Evolutionary conservation across 2,888 invertebrate species (phyloP), one percentile per base, ranked within the genome.

Genomic region (Odontocolon sp.): DNA sequence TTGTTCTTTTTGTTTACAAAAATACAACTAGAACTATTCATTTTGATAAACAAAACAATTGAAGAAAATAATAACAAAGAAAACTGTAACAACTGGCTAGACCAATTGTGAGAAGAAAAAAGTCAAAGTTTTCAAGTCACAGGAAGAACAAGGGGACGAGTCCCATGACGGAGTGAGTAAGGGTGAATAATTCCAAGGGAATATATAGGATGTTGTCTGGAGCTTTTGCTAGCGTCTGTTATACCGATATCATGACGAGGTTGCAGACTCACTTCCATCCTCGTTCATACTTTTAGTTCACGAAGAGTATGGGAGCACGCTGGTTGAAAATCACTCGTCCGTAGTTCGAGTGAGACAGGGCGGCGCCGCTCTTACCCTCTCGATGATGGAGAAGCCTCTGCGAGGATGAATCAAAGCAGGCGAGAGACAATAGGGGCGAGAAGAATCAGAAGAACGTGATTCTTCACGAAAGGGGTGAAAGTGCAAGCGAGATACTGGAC

Each of bases 301-400:
- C 52, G 26, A 8, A 59, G 47, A 42, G n/a, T 11, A 50, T 28
- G 21, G 6, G 2, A 36, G 21, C 23, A 66, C 16, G 21, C 63
- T 63, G 63, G 47, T 83, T 80, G 76, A 85, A 84, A 84, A 83
- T 83, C 85, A 85, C 85, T 85, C 81, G 80, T 81, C 77, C 80
- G 76, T 31, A 63, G 64, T 78, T 85, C 75, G 79, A 85, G 84
- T 78, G 78, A 69, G 31, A 61, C 67, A 66, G 70, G 80, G 79
- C 78, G 80, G n/a, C 78, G 79, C 74, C 80, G 81, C 85, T 33
- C 21, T 26, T 8, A 23, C 11, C 54, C 45, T 82, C 83, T 83
- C 84, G 83, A 86, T 85, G 82, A 82, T 79, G 79, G 78, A 52
- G 26, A 70, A 73, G 67, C 57, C 21, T 45, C 64, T 68, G 40